A percentile compares a stretch with the other conserved stretches of the same genome.
phyloP scores from a whole-genome alignment of 2,797 vertebrate genomes.

The Cirrhinus molitorella region DNA sequence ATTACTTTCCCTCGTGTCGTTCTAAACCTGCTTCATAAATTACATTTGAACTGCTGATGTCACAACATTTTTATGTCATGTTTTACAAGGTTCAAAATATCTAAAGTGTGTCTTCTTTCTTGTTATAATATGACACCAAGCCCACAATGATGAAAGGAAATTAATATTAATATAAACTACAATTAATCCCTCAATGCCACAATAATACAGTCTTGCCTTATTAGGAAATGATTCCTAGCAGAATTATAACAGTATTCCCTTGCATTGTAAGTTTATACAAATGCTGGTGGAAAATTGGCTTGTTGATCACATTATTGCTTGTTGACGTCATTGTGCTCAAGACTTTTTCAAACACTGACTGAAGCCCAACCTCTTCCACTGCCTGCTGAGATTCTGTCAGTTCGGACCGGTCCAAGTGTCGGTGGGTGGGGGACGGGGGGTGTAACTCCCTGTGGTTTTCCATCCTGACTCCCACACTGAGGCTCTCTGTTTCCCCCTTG shows the following conservation, averaged over 20 bases:
- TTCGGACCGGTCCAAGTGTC: constrained; percentile 73
- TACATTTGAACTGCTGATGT: too few relatives aligned
- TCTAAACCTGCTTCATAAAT: too few relatives aligned
- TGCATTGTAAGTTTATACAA: constrained; percentile 18
- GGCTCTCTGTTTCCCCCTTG: constrained; percentile 79
- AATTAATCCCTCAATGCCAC: not conserved
- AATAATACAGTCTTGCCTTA: not conserved
- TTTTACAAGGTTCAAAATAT: too few relatives aligned
- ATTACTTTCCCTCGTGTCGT: too few relatives aligned
- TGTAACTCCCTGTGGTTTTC: constrained; percentile 66
- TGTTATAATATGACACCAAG: not conserved
- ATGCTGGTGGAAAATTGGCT: constrained; percentile 22
- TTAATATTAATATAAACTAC: not conserved
- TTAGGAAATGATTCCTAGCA: not conserved
- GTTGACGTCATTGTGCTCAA: constrained; percentile 10
- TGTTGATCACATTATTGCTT: constrained; percentile 31
- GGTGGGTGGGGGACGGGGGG: constrained; percentile 75
- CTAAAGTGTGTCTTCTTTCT: too few relatives aligned
- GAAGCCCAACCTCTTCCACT: constrained; percentile 81
- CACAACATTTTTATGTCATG: too few relatives aligned
- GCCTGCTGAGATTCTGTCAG: constrained; percentile 78
- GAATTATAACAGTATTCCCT: not conserved
- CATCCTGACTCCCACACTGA: constrained; percentile 83
- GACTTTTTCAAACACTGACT: constrained; percentile 38
- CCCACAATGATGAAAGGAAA: not conserved